phyloP scores from a whole-genome alignment of 2,113 vertebrate genomes.

The Pycnonotus jocosus region DNA sequence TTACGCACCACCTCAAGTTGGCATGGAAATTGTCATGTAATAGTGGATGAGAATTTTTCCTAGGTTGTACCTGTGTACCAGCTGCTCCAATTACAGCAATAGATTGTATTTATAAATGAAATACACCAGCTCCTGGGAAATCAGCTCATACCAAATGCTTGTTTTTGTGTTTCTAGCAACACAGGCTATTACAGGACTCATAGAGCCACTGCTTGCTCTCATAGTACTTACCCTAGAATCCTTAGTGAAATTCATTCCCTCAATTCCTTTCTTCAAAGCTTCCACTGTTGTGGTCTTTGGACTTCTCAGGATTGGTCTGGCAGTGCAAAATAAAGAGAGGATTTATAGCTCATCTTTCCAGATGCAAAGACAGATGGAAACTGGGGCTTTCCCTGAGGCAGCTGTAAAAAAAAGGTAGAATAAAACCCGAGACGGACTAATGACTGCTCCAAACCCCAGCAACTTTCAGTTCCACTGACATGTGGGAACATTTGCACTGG shows the following conservation, averaged over 20 bases:
- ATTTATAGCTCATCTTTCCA: background rate
- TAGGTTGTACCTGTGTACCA: background rate
- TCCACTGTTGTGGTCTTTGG: background rate
- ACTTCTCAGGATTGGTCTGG: background rate
- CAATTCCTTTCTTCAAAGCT: background rate
- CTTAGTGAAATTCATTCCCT: background rate
- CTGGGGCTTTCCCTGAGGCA: background rate
- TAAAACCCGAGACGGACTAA: background rate
- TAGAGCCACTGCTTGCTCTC: background rate
- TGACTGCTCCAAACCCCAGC: background rate
- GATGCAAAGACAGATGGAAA: background rate
- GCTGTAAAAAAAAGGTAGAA: background rate
- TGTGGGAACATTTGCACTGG: background rate
- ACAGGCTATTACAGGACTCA: fast-evolving
- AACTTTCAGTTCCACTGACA: background rate
- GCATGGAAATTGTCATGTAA: background rate
- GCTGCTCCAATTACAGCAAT: background rate
- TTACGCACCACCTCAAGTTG: background rate
- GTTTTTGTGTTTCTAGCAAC: background rate
- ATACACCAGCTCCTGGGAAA: background rate
- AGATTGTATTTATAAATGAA: background rate
- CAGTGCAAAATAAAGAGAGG: background rate
- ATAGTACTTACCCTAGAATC: background rate
- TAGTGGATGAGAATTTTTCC: background rate
- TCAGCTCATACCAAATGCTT: background rate